phyloP scores from a whole-genome alignment of 2,113 vertebrate species.

The Panurus biarmicus region DNA sequence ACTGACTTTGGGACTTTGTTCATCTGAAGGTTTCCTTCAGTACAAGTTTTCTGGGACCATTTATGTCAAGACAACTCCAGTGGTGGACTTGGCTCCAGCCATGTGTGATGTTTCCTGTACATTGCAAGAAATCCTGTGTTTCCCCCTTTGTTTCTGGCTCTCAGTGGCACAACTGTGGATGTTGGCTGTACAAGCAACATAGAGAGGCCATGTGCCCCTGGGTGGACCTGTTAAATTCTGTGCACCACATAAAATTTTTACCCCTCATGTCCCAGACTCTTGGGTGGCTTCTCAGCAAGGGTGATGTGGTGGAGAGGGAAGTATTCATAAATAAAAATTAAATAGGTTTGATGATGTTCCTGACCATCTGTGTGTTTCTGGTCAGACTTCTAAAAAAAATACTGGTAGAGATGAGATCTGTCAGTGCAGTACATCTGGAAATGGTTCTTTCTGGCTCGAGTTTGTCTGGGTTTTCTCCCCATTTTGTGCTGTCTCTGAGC shows the following conservation, averaged over 20 bases:
- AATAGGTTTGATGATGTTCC: not conserved
- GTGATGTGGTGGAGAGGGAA: not conserved
- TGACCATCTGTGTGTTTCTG: not conserved
- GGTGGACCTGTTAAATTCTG: not conserved
- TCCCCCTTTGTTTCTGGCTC: not conserved
- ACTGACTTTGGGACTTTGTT: not conserved
- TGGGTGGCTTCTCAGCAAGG: not conserved
- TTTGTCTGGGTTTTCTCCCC: constrained; percentile 23
- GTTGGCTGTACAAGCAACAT: not conserved
- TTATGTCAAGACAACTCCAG: not conserved
- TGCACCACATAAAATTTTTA: not conserved
- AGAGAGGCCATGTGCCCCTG: not conserved
- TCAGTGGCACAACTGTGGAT: fast-evolving
- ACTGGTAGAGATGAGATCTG: not conserved
- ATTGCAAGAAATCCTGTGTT: not conserved
- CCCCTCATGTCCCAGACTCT: not conserved
- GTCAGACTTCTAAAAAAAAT: not conserved
- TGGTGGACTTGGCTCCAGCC: not conserved
- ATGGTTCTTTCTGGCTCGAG: not conserved
- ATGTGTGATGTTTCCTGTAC: not conserved
- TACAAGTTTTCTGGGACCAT: not conserved
- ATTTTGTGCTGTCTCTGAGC: not conserved
- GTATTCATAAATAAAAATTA: not conserved
- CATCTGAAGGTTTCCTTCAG: not conserved
- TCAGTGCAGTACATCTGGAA: constrained; percentile 24